Percentiles rank a stretch among this genome's conserved stretches.
Evolutionary conservation across 2,797 vertebrate species (phyloP).

Genomic region (Chiloscyllium punctatum): DNA sequence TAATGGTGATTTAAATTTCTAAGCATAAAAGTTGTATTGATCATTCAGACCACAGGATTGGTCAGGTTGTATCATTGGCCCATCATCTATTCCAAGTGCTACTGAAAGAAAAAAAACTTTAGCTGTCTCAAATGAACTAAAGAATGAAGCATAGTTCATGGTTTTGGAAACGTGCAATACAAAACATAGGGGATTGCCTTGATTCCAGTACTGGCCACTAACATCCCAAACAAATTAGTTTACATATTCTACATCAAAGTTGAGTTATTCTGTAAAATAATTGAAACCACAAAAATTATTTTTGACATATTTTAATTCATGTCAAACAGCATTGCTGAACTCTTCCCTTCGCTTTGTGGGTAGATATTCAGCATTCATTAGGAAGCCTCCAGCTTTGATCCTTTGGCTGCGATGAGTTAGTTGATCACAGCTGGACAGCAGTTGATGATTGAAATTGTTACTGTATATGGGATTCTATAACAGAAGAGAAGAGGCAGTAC

Average conservation of each 20-base stretch:
- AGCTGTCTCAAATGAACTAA: not conserved
- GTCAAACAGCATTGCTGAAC: not conserved
- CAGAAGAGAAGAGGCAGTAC: not conserved
- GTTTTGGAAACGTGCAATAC: not conserved
- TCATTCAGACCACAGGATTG: not conserved
- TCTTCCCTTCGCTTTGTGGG: not conserved
- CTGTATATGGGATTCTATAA: not conserved
- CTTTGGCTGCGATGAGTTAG: not conserved
- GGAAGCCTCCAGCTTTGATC: not conserved
- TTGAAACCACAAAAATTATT: not conserved
- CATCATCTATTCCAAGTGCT: not conserved
- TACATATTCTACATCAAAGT: not conserved
- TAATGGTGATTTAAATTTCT: not conserved
- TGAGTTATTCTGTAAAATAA: not conserved
- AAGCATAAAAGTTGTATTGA: not conserved
- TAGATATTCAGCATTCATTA: not conserved
- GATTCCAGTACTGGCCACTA: not conserved
- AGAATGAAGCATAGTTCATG: not conserved
- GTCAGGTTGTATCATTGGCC: not conserved
- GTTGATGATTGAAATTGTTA: not conserved
- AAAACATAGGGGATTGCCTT: not conserved
- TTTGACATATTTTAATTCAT: not conserved
- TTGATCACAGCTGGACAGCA: not conserved
- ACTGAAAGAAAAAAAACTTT: not conserved
- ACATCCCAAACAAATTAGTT: not conserved